These are phyloP conservation scores for Lateolabrax maculatus DNA, from an alignment of 2,797 vertebrate genomes.

Conservation along the genomic window DNA sequence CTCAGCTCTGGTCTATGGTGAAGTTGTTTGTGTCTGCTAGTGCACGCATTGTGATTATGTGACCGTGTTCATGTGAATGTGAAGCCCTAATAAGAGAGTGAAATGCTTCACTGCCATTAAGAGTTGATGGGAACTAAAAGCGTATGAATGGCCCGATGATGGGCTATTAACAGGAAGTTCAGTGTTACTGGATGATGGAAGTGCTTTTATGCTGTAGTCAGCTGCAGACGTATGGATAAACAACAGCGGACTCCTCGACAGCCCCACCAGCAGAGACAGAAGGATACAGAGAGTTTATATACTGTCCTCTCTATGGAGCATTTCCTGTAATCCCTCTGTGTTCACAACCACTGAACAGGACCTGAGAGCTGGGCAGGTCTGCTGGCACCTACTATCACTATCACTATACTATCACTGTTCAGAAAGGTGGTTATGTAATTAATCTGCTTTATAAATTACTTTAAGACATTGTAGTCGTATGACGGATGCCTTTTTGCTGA, in stretches of 20 bases:
- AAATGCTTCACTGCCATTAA: slow-evolving; percentile 38
- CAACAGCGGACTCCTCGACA: slow-evolving; percentile 16
- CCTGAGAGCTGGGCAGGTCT: background rate
- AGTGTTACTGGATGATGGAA: slow-evolving; percentile 47
- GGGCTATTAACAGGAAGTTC: slow-evolving; percentile 77
- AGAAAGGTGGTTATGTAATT: background rate
- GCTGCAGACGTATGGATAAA: slow-evolving; percentile 52
- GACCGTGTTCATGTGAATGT: background rate
- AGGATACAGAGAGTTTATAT: background rate
- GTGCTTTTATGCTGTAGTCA: slow-evolving; percentile 71
- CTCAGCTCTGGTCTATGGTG: background rate
- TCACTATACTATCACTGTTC: background rate
- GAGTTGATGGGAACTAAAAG: slow-evolving; percentile 75
- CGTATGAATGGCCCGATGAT: slow-evolving; percentile 51
- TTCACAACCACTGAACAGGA: slow-evolving; percentile 25
- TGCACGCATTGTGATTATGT: slow-evolving; percentile 12
- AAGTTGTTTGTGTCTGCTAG: background rate
- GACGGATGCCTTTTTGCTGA: background rate
- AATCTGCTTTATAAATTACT: background rate
- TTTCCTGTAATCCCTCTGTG: slow-evolving; percentile 34
- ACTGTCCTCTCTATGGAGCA: slow-evolving; percentile 16
- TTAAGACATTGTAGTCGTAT: background rate
- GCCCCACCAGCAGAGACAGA: slow-evolving; percentile 1
- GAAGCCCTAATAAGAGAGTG: slow-evolving; percentile 32
- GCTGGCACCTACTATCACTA: background rate